Base-by-base conservation (phyloP, 2,888 invertebrate genomes). In the Hypolimnas misippus region DNA sequence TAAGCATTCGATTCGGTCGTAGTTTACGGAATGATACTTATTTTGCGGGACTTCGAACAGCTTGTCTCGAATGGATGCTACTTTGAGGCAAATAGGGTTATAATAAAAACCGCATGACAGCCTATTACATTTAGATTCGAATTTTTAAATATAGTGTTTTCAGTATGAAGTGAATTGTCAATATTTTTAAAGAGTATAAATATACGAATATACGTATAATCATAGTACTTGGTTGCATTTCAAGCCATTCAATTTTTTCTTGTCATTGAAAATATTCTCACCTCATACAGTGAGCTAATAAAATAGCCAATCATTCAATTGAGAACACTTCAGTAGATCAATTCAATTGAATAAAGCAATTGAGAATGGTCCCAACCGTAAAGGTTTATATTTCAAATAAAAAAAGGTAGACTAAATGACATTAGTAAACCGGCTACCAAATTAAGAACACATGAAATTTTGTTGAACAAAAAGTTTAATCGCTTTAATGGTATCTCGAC, bases 1-100 rank as follows among this genome's bases (percentile, higher is more conserved):
- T 52, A 58, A 62, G 57, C 44, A 56, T 62, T 58, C 56, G 35
- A 49, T 25, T 25, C 19, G 31, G 31, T 50, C 29, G 33, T 54
- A 53, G 49, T 31, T 19, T 46, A 35, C 44, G 35, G 33, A 35
- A 21, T 19, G 25, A 38, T 57, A 19, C 21, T 49, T 6, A 33
- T 46, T 33, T 19, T 19, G 44, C 29, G 42, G 2, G 25, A 50
- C 50, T n/a, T 29, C 25, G 46, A 46, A n/a, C 25, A 25, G 40
- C 7, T 40, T 1, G n/a, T 57, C 56, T 60, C 57, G 66, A 66
- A 66, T 57, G 63, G 59, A 57, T 64, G 64, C 61, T 64, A 64
- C 53, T 21, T 40, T 19, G 38, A 38, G 46, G 29, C 40, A 49
- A 46, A 16, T 52, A 51, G 21, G 44, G 51, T 29, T 49, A 40